These are phyloP conservation scores for Pentalonia nigronervosa DNA, from an alignment of 1,140 invertebrate genomes.

Conservation along the genomic window DNA sequence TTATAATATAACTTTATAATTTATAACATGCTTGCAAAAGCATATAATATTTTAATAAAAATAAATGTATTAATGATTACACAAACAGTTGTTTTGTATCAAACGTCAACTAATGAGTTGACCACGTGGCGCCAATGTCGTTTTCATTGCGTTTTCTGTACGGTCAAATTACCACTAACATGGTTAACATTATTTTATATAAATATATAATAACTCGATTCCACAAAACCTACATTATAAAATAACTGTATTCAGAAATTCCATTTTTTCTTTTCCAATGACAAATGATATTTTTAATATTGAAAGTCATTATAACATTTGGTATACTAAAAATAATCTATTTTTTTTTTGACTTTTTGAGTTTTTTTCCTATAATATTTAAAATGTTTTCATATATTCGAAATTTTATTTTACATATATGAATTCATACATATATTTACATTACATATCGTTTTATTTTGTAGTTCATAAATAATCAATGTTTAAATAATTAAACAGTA, in stretches of 20 bases:
- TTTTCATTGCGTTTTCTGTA: background rate
- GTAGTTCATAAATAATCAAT: background rate
- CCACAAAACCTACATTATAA: background rate
- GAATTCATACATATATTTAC: no score
- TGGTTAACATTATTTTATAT: background rate
- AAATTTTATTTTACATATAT: background rate
- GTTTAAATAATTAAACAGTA: background rate
- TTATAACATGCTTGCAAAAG: no score
- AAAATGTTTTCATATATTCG: background rate
- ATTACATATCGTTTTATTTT: background rate
- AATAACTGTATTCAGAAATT: background rate
- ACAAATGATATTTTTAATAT: background rate
- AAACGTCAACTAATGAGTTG: background rate
- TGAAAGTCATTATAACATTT: background rate
- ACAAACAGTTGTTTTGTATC: no score
- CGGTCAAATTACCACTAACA: background rate
- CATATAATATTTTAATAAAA: no score
- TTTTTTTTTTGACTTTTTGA: no score
- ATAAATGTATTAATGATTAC: no score
- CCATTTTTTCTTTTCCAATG: background rate
- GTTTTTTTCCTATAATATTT: background rate
- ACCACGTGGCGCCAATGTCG: background rate
- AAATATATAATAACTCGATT: background rate
- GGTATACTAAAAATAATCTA: background rate
- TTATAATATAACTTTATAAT: no score